Percentiles rank a stretch among this genome's conserved stretches.
Conservation (phyloP, 2,113 vertebrate genomes). For the Hassar affinis region DNA sequence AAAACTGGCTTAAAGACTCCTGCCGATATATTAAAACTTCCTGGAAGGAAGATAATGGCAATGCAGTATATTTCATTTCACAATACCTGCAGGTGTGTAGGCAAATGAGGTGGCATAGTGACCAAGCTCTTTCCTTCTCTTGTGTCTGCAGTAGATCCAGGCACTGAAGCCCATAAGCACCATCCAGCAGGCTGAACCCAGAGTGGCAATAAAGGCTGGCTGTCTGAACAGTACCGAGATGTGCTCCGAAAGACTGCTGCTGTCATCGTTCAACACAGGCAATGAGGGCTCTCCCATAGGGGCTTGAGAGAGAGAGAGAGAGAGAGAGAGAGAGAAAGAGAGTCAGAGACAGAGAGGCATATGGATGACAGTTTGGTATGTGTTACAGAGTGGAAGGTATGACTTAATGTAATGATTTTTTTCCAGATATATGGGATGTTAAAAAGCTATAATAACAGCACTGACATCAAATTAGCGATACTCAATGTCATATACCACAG, state of each 20-base stretch:
- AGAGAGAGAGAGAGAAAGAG: too few relatives aligned
- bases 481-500: background rate
- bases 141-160: constrained; percentile 86
- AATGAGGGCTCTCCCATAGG: constrained; percentile 57
- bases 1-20: background rate
- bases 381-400: background rate
- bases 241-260: constrained; percentile 75
- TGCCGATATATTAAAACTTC: background rate
- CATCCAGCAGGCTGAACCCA: constrained; percentile 84
- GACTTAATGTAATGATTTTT: background rate
- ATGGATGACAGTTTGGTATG: constrained; percentile 5
- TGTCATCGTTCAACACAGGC: constrained; percentile 58
- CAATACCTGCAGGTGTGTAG: constrained; percentile 84
- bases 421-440: background rate
- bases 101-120: constrained; percentile 94
- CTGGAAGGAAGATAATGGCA: background rate
- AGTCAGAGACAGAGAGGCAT: background rate
- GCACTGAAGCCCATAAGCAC: constrained; percentile 82
- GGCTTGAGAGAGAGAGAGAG: constrained; percentile 60
- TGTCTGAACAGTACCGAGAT: constrained; percentile 78
- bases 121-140: constrained; percentile 88
- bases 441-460: background rate
- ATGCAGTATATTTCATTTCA: background rate
- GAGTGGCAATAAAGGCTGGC: constrained; percentile 87
- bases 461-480: background rate